Evolutionary conservation across 92 coral and sea anemone species (phyloP).

Genomic region (Parazoanthus darwini): DNA sequence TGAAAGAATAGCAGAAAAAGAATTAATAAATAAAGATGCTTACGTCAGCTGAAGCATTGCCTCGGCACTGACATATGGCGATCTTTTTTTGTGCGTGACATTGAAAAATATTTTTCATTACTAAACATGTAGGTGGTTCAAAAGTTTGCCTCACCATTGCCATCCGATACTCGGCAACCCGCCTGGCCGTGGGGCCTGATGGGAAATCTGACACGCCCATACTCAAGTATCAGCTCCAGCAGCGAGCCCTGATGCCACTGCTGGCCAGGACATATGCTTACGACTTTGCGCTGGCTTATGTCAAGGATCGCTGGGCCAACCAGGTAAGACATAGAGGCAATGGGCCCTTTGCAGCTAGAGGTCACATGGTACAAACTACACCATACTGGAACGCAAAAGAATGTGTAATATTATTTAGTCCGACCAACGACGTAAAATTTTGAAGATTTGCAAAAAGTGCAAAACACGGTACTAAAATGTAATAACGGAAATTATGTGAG

Average conservation of each 20-base stretch:
- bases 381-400: too few relatives aligned
- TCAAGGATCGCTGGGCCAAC: constrained; percentile 89
- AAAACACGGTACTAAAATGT: background rate
- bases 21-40: too few relatives aligned
- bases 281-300: constrained; percentile 77
- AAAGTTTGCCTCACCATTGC: constrained; percentile 83
- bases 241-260: constrained; percentile 81
- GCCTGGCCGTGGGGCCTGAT: constrained; percentile 89
- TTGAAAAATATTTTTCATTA: too few relatives aligned
- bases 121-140: constrained; percentile 57
- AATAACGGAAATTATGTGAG: background rate
- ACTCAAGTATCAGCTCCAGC: constrained; percentile 81
- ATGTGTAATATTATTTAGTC: too few relatives aligned
- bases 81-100: too few relatives aligned
- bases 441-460: background rate
- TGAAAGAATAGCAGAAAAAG: too few relatives aligned
- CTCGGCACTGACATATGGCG: too few relatives aligned
- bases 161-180: constrained; percentile 86
- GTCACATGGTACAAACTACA: too few relatives aligned
- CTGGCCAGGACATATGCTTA: constrained; percentile 83
- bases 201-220: constrained; percentile 91
- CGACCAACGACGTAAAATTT: too few relatives aligned
- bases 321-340: constrained; percentile 50
- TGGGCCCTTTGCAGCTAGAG: too few relatives aligned
- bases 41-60: too few relatives aligned